Evolutionary conservation across 2,888 invertebrate genomes (phyloP).

Genomic region (Parthenolecanium corni): DNA sequence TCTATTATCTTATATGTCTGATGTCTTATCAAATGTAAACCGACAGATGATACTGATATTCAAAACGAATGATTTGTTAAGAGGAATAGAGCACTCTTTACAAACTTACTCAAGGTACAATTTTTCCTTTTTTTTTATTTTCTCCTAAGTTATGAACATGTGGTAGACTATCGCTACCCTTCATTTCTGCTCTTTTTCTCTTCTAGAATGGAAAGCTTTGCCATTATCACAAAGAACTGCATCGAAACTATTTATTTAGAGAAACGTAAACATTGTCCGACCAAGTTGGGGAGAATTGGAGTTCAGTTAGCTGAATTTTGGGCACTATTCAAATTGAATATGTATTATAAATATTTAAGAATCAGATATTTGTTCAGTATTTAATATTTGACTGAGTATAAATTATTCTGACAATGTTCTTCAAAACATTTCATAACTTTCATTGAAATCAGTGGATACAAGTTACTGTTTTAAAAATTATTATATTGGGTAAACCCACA

Average conservation of each 20-base stretch:
- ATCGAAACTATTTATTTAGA: conserved; percentile 60
- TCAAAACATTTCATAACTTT: no score
- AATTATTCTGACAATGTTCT: no score
- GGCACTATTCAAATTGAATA: conserved; percentile 47
- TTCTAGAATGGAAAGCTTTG: conserved; percentile 66
- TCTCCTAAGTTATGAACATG: neutral
- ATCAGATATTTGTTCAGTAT: conserved; percentile 29
- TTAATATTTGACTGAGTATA: no score
- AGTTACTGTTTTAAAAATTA: no score
- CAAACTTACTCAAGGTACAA: conserved; percentile 49
- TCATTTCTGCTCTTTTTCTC: conserved; percentile 8
- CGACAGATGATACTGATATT: conserved; percentile 88
- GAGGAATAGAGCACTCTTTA: conserved; percentile 78
- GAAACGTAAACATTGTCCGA: conserved; percentile 40
- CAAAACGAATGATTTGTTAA: conserved; percentile 90
- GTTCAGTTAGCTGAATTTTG: conserved; percentile 44
- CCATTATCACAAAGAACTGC: conserved; percentile 83
- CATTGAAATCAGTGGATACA: no score
- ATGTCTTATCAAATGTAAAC: conserved; percentile 78
- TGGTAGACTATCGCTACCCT: no score
- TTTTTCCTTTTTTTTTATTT: neutral
- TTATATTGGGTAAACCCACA: no score
- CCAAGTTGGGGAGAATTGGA: conserved; percentile 39
- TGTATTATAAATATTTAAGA: conserved; percentile 47
- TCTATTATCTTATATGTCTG: conserved; percentile 68